Base-by-base conservation (phyloP, 35 echinoderm and acorn worm genomes). In the Ptychodera flava region DNA sequence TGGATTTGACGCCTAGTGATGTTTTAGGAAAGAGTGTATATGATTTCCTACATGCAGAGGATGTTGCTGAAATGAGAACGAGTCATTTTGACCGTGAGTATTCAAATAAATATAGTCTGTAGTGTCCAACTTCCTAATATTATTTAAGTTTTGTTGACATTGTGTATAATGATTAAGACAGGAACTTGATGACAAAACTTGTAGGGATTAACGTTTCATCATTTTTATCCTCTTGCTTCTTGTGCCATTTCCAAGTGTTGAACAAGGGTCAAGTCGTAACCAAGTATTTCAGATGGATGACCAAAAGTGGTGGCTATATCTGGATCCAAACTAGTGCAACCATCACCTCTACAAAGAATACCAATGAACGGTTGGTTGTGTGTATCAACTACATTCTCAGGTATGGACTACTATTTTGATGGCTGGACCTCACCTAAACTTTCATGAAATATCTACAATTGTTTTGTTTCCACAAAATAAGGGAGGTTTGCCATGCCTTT, bases 261-360 rank as follows among this genome's bases (percentile, higher is more conserved):
- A 99, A 84, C 77, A 99, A 99, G 79, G 96, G 96, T 82, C 96
- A 99, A 78, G 89, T 90, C 12, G 94, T 99, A 33, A 99, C 90
- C 28, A 89, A 86, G 79, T 99, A 99, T 79, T 99, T 88, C 89
- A 87, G 96, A 0, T 99, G 96, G 96, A 99, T 99, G 92, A 88
- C 90, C 37, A 94, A 94, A 80, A 45, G 76, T 29, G 96, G 92
- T 16, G 96, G 96, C 33, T 99, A 99, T 35, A 78, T 99, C 38
- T 99, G 96, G 96, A 76, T 99, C 35, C 93, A 99, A 80, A 83
- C 96, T 29, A 99, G 92, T 28, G 93, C 93, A 77, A 94, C 93
- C 16, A 82, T 99, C 27, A 81, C 88, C 2, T 90, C 90, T 37
- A 90, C 96, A 31, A 99, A 94, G 78, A 94, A 91, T 78, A 90